Base-by-base conservation (phyloP, 2,113 vertebrate species). In the Ifrita kowaldi region DNA sequence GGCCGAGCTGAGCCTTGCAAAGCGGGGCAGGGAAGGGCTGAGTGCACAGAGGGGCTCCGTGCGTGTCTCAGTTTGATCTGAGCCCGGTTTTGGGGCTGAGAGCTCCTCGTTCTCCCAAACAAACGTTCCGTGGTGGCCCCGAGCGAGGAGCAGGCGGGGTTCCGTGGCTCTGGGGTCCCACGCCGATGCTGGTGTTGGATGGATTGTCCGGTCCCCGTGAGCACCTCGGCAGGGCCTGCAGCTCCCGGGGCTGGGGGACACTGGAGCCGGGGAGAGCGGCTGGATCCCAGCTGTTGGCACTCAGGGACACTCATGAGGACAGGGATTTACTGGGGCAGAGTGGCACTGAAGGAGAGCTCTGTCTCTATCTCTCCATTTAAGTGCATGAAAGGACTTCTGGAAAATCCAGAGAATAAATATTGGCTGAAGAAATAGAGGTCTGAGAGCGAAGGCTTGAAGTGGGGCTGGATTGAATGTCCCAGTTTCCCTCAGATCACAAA, bases 81-180 rank as follows among this genome's bases (percentile, higher is more conserved):
- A 46, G 44, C 1, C 17, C 1, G 7, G 4, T 2, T 24, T 27
- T 2, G 13, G 57, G 16, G 16, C 6, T 0, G 0, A 20, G 30
- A 39, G 2, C 24, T 17, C 2, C 8, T 8, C 0, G 2, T 44
- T 65, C 33, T 65, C 55, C 41, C 20, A 3, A 64, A 37, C 3
- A 33, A 16, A 14, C 1, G 0, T 28, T n/a, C 20, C 22, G 10
- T 7, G 26, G 27, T 47, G 60, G 35, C 20, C 13, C 35, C 10
- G 62, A 10, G 35, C 1, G 30, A 46, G 85, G 68, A 50, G 53
- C 47, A n/a, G 80, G 3, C 2, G 7, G 35, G 21, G 4, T 32
- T 8, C 5, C 5, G 1, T 7, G 64, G 6, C 3, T 64, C 30
- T 23, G 1, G 6, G 41, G 10, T 84, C 63, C 20, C 52, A 4